Conservation (phyloP, 2,888 invertebrate genomes). For the Nudaria mundana region DNA sequence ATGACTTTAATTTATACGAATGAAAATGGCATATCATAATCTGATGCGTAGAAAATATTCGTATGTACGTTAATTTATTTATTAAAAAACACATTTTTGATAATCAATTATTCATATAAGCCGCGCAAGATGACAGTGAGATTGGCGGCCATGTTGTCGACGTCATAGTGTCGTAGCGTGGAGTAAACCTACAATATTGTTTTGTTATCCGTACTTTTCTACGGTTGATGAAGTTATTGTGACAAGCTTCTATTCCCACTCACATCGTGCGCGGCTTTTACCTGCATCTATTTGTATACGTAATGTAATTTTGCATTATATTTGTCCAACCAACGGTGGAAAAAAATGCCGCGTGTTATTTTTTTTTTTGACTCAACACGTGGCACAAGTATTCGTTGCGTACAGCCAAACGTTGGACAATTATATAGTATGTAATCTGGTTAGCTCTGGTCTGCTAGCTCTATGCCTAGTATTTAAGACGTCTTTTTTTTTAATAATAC, state of each 20-base stretch:
- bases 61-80: conserved; percentile 32
- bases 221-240: no score
- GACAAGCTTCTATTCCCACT: no score
- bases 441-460: conserved; percentile 69
- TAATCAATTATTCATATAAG: conserved; percentile 41
- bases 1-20: conserved; percentile 18
- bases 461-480: conserved; percentile 64
- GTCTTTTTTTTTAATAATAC: conserved; percentile 57
- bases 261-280: no score
- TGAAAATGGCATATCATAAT: conserved; percentile 44
- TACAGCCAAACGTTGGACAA: conserved; percentile 44
- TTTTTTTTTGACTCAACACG: conserved; percentile 27
- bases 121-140: no score
- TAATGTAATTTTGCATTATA: conserved; percentile 49
- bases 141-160: no score
- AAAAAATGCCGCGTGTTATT: conserved; percentile 32
- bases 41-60: conserved; percentile 26
- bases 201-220: no score
- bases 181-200: no score
- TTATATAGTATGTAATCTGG: conserved; percentile 41
- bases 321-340: conserved; percentile 50
- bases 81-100: conserved; percentile 33
- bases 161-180: no score
- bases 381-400: conserved; percentile 12
- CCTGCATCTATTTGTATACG: conserved; percentile 57